Evolutionary conservation across 2,888 invertebrate species (phyloP), one percentile per base, ranked within the genome.

Genomic region (Ennomos erosarius): DNA sequence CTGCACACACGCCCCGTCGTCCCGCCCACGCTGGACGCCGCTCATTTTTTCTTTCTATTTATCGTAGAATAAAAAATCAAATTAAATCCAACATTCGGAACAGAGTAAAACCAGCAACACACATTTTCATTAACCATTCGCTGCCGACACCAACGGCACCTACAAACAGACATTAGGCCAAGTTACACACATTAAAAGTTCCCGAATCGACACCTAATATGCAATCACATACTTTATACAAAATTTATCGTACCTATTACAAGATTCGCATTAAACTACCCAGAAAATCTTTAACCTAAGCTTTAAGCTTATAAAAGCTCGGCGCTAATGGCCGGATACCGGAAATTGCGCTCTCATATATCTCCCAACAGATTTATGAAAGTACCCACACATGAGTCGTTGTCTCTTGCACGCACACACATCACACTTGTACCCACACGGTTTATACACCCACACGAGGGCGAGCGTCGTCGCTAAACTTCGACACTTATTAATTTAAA

Each of bases 271-370:
- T 91, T 91, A 90, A 92, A 92, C 90, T 92, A 91, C 92, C 92
- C 92, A 90, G 92, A 92, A 92, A 92, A 92, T 92, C 91, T 92
- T 91, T 92, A 91, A 91, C 92, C 91, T 91, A 91, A 92, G 92
- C 91, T 92, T 90, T 91, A 91, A 94, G 94, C 94, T 94, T 94
- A 94, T 95, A 93, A 93, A 93, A 93, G 93, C 93, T 92, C 91
- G 90, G 92, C 93, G 93, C 93, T 96, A 96, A 96, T 96, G 96
- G 96, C 95, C 96, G 96, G 95, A 95, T 96, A 96, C 96, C 95
- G 96, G 96, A 96, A 96, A 96, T 96, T 96, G 96, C 96, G 96
- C 95, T 95, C 96, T 95, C 96, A 96, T 96, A 96, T 96, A 96
- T 96, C 96, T 96, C 95, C 94, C 93, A 94, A 95, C 96, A 96